Conservation (phyloP, 35 echinoderm and acorn worm genomes). For the Ptychodera flava region DNA sequence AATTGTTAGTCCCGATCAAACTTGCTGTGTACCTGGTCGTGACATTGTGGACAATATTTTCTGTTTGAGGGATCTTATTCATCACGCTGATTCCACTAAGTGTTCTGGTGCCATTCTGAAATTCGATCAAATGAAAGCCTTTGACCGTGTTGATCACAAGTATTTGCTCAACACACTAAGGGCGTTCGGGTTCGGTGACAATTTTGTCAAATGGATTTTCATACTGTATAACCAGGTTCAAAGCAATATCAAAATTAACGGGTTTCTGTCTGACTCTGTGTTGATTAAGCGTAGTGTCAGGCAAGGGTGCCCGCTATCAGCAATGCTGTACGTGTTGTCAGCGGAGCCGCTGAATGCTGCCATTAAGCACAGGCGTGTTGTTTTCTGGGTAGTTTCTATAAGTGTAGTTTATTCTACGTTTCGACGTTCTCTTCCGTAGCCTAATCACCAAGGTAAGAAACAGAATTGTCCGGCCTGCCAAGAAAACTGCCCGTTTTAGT, state of each 20-base stretch:
- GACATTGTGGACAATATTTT: slow-evolving; percentile 21
- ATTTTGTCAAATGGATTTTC: slow-evolving; percentile 26
- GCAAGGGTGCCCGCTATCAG: slow-evolving; percentile 46
- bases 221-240: slow-evolving; percentile 24
- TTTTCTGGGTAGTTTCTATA: no score
- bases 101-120: neutral
- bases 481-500: no score
- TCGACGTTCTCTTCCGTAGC: no score
- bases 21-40: slow-evolving; percentile 5
- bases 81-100: slow-evolving; percentile 20
- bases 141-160: slow-evolving; percentile 23
- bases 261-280: slow-evolving; percentile 15
- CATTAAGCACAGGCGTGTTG: no score
- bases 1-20: slow-evolving; percentile 24
- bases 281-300: slow-evolving; percentile 20
- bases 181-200: slow-evolving; percentile 26
- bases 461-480: no score
- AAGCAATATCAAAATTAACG: slow-evolving; percentile 19
- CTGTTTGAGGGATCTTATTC: slow-evolving; percentile 19
- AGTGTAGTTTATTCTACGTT: no score
- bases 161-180: slow-evolving; percentile 25
- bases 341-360: slow-evolving; percentile 16
- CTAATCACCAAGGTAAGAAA: no score
- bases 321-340: slow-evolving; percentile 31
- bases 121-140: slow-evolving; percentile 46